Conservation (phyloP, 2,113 vertebrate species). For the Plestiodon gilberti region DNA sequence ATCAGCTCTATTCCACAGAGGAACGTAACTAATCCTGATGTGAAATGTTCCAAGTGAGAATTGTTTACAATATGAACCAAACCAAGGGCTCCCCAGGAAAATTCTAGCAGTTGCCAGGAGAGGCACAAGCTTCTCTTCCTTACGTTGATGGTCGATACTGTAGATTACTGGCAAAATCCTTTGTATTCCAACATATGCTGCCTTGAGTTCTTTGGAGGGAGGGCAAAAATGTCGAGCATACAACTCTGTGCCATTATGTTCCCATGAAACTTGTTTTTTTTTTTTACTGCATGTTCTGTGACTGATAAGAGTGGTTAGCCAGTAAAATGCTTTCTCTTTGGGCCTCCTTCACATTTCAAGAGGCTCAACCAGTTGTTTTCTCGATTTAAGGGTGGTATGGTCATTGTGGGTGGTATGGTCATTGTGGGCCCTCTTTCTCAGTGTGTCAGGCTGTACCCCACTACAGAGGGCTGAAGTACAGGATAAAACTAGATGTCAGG, state of each 20-base stretch:
- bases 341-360: not conserved
- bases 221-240: not conserved
- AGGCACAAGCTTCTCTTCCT: not conserved
- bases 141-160: not conserved
- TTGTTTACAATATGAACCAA: slow-evolving; percentile 39
- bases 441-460: no score
- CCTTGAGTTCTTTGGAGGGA: not conserved
- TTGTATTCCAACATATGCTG: not conserved
- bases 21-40: not conserved
- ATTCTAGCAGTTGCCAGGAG: not conserved
- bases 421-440: no score
- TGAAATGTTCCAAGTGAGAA: slow-evolving; percentile 18
- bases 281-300: not conserved
- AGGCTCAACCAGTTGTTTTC: not conserved
- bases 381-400: not conserved
- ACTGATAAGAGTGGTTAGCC: not conserved
- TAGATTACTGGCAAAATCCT: not conserved
- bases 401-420: no score
- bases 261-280: not conserved
- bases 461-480: not conserved
- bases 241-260: not conserved
- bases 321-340: not conserved
- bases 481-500: not conserved
- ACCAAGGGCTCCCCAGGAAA: not conserved
- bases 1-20: slow-evolving; percentile 20